phyloP scores from a whole-genome alignment of 1,140 invertebrate genomes.

The Temnothorax nylanderi region DNA sequence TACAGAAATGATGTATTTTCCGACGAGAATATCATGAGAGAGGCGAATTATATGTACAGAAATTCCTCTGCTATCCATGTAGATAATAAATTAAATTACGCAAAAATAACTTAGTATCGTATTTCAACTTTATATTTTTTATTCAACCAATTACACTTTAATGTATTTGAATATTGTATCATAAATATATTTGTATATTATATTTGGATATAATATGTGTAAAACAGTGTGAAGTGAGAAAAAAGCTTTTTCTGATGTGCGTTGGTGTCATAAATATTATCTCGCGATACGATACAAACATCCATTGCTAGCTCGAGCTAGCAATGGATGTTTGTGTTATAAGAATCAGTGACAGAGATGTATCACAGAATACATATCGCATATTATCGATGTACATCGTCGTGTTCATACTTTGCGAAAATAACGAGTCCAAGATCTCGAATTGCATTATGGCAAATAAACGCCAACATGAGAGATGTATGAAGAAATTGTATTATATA shows the following conservation, averaged over 20 bases:
- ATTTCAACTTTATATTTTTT: neutral
- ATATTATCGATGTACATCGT: neutral
- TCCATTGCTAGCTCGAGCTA: neutral
- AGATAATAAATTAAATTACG: constrained; percentile 12
- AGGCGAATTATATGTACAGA: neutral
- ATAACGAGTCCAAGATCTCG: neutral
- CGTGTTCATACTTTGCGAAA: neutral
- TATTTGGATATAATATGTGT: neutral
- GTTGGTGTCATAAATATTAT: neutral
- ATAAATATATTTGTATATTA: neutral
- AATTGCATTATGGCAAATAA: neutral
- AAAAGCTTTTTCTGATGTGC: neutral
- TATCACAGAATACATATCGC: neutral
- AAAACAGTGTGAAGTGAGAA: neutral
- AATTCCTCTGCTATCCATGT: neutral
- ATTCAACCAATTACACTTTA: neutral
- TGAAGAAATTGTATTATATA: neutral
- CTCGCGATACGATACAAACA: neutral
- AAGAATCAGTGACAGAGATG: neutral
- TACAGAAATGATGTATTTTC: neutral
- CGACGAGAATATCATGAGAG: neutral
- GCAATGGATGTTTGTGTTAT: neutral
- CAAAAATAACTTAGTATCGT: neutral
- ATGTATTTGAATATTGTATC: neutral
- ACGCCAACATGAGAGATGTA: neutral